Evolutionary conservation across 2,113 vertebrate genomes (phyloP), one percentile per base, ranked within the genome.

Genomic region (Rhegmatorhina hoffmannsi): DNA sequence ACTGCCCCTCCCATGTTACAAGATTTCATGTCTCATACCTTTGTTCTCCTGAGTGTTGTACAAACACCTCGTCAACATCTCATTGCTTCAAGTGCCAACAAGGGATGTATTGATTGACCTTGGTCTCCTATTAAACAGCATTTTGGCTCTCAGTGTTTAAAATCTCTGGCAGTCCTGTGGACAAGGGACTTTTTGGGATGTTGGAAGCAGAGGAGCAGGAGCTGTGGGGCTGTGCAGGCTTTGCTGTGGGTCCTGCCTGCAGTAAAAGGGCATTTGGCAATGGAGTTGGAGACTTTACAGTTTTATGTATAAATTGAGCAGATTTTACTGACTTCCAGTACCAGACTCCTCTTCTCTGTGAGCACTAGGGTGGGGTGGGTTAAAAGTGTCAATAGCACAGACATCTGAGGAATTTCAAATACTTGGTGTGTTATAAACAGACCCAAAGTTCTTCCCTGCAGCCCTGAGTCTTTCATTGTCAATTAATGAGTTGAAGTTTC

Each of bases 1-100:
- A 1, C 49, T 17, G n/a, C 56, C 6, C 0, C 44, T 55, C 31
- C 11, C 6, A 9, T 60, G 24, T 56, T 29, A 47, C 33, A 69
- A 29, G 38, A 13, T 31, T 68, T 53, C 29, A 24, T 64, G 28
- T 23, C 0, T 0, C 2, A 29, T 34, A 10, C 33, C 6, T 68
- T 59, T 62, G 29, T 16, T 55, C 76, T 83, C 75, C 25, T 0
- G 1, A 34, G 19, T 68, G 10, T 43, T 46, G 47, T 29, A 25
- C 26, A 82, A 82, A 14, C 5, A 20, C 3, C 16, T 55, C 72
- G 56, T 29, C 16, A 24, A 7, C 56, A 23, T 17, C 49, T 77
- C 24, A 3, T 6, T 28, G 50, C 33, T 8, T n/a, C 11, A 14
- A 10, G 29, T 79, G 72, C 47, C 38, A 29, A 7, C 10, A 8